Evolutionary conservation across 1,140 invertebrate species (phyloP).

Genomic region (Hypsibius dujardini): DNA sequence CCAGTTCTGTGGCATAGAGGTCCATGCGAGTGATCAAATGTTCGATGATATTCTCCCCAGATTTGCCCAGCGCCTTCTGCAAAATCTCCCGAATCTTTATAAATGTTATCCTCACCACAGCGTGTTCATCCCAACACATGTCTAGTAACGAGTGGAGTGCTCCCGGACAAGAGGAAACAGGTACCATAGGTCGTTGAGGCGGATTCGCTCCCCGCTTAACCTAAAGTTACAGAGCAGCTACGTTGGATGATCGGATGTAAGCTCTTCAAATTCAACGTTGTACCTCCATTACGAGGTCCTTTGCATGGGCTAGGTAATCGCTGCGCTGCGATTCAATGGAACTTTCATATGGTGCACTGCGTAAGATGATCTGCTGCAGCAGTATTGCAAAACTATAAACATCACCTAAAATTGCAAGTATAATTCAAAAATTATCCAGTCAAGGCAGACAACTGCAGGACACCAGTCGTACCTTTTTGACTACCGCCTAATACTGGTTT

Average conservation of each 20-base stretch:
- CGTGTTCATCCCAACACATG: conserved; percentile 29
- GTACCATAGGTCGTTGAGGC: background rate
- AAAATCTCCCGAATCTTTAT: background rate
- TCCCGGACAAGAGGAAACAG: background rate
- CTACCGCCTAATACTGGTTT: background rate
- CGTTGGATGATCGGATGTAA: background rate
- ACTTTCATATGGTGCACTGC: background rate
- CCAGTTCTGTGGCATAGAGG: background rate
- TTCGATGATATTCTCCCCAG: background rate
- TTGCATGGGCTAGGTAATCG: background rate
- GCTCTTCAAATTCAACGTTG: background rate
- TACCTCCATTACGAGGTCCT: conserved; percentile 1
- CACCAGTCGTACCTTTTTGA: background rate
- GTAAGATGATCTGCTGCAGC: background rate
- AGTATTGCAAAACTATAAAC: background rate
- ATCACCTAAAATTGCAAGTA: background rate
- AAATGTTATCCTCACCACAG: conserved; percentile 23
- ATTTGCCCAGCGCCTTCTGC: background rate
- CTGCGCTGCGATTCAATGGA: no score
- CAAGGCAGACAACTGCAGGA: background rate
- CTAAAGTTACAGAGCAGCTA: background rate
- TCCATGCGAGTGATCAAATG: background rate
- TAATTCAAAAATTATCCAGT: background rate
- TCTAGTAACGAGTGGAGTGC: conserved; percentile 26
- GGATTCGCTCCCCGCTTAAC: background rate